Evolutionary conservation across 2,113 vertebrate species (phyloP).

Genomic region (Cinclus mexicanus): DNA sequence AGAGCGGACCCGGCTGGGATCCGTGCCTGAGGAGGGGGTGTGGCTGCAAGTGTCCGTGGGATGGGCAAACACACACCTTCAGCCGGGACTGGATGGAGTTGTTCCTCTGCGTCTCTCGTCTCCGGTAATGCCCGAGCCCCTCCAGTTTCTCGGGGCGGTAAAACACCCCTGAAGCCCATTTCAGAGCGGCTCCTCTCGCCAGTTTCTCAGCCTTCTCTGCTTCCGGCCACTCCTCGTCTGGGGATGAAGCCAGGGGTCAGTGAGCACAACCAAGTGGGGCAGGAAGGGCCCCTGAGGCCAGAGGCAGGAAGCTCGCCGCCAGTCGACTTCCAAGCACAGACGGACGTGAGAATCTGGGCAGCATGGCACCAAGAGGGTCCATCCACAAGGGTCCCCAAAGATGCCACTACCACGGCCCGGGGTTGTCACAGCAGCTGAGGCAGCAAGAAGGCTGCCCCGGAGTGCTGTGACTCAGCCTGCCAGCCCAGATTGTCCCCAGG

Average conservation of each 20-base stretch:
- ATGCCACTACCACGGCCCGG: fast-evolving
- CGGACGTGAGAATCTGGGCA: background rate
- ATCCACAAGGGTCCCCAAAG: fast-evolving
- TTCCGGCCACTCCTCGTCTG: slow-evolving; percentile 74
- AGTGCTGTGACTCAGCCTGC: background rate
- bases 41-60: background rate
- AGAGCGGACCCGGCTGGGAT: background rate
- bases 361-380: background rate
- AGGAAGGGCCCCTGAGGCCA: slow-evolving; percentile 46
- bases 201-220: slow-evolving; percentile 86
- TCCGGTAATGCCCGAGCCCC: slow-evolving; percentile 85
- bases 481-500: background rate
- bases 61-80: slow-evolving; percentile 76
- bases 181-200: slow-evolving; percentile 91
- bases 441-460: background rate
- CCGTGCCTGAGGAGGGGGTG: background rate
- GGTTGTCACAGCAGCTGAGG: background rate
- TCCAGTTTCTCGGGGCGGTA: slow-evolving; percentile 89
- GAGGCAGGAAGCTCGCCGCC: background rate
- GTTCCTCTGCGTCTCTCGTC: slow-evolving; percentile 89
- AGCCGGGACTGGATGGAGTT: slow-evolving; percentile 89
- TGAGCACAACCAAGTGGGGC: background rate
- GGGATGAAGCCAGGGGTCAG: slow-evolving; percentile 1
- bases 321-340: background rate
- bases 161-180: slow-evolving; percentile 96